phyloP scores from a whole-genome alignment of 2,113 vertebrate genomes.

The Menura novaehollandiae region DNA sequence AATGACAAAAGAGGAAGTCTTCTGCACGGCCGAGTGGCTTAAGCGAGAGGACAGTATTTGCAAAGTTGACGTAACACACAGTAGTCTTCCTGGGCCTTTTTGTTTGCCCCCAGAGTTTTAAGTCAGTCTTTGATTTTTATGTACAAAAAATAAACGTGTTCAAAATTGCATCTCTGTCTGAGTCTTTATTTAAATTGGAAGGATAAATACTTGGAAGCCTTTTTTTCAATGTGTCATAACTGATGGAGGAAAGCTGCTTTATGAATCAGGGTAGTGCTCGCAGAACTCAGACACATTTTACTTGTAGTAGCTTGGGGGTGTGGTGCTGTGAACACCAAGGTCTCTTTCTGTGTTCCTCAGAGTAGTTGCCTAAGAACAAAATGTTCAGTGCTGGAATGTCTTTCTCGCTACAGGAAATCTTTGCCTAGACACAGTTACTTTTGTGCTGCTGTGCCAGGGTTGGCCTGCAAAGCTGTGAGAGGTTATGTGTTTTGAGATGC shows the following conservation, averaged over 20 bases:
- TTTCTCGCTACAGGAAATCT: neutral
- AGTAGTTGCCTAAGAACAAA: neutral
- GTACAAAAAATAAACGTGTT: slow-evolving; percentile 74
- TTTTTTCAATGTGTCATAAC: neutral
- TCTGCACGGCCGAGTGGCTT: neutral
- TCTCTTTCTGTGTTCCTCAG: rapidly evolving
- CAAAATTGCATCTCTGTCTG: slow-evolving; percentile 57
- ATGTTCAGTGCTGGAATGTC: neutral
- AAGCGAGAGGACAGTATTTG: neutral
- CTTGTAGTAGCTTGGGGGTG: neutral
- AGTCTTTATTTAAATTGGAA: slow-evolving; percentile 65
- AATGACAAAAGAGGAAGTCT: neutral
- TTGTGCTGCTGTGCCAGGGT: rapidly evolving
- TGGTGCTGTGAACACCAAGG: neutral
- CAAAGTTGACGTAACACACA: neutral
- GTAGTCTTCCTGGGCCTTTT: slow-evolving; percentile 39
- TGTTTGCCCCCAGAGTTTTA: slow-evolving; percentile 22
- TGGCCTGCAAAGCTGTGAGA: neutral
- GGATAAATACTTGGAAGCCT: neutral
- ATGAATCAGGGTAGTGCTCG: neutral
- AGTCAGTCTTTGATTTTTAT: slow-evolving; percentile 47
- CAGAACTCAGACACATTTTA: neutral
- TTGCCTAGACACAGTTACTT: neutral
- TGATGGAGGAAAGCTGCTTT: neutral
- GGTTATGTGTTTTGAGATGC: neutral